Evolutionary conservation across 2,113 vertebrate genomes (phyloP).

Genomic region (Gasterosteus aculeatus): DNA sequence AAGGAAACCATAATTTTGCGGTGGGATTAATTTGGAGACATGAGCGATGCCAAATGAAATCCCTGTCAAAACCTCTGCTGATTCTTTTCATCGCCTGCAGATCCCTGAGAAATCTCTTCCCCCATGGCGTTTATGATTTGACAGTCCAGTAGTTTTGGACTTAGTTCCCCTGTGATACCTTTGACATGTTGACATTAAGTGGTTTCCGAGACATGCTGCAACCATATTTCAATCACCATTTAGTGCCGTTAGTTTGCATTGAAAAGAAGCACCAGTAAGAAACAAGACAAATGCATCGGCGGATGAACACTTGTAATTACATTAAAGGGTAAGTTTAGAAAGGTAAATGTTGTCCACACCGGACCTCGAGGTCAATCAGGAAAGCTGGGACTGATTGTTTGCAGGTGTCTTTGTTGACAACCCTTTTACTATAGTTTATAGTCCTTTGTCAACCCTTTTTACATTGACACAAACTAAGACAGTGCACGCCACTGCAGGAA

Average conservation of each 20-base stretch:
- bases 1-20: constrained; percentile 82
- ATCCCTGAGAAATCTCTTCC: constrained; percentile 77
- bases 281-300: constrained; percentile 65
- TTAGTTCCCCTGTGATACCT: constrained; percentile 81
- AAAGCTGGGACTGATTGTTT: constrained; percentile 52
- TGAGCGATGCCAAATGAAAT: constrained; percentile 81
- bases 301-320: constrained; percentile 79
- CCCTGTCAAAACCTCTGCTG: constrained; percentile 80
- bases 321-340: constrained; percentile 68
- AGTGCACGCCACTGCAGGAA: background rate
- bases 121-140: constrained; percentile 78
- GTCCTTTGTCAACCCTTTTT: constrained; percentile 45
- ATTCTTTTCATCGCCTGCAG: constrained; percentile 76
- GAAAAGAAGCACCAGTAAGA: constrained; percentile 67
- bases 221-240: constrained; percentile 84
- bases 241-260: constrained; percentile 70
- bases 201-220: constrained; percentile 79
- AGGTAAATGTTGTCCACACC: constrained; percentile 66
- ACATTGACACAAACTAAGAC: constrained; percentile 18
- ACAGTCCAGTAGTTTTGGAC: constrained; percentile 83
- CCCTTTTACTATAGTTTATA: constrained; percentile 42
- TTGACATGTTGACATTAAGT: constrained; percentile 84
- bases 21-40: constrained; percentile 84
- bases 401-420: constrained; percentile 67
- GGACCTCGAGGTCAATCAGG: constrained; percentile 61